Percentiles rank a stretch among this genome's conserved stretches.
These are phyloP conservation scores for Cyanoliseus patagonus DNA, from an alignment of 2,113 vertebrate genomes.

Conservation along the genomic window DNA sequence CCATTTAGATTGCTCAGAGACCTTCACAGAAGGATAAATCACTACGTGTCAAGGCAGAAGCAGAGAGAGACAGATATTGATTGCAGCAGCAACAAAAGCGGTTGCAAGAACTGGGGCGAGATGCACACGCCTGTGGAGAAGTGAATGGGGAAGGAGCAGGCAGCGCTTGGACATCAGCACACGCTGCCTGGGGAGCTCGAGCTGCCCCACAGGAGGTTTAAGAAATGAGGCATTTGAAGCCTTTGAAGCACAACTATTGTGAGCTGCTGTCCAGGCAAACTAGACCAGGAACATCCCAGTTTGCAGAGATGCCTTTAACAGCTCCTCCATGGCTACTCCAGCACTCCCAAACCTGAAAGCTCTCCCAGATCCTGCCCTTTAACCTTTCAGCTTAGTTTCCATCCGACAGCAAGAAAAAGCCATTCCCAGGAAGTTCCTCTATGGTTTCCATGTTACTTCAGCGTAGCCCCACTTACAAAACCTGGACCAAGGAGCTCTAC, in stretches of 20 bases:
- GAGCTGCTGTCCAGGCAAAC: not conserved
- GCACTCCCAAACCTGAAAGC: not conserved
- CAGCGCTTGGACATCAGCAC: rapidly evolving
- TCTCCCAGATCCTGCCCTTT: not conserved
- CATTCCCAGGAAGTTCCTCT: not conserved
- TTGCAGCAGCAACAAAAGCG: not conserved
- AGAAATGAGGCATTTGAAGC: rapidly evolving
- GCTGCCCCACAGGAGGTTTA: rapidly evolving
- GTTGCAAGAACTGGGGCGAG: rapidly evolving
- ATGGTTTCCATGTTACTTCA: not conserved
- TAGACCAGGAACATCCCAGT: not conserved
- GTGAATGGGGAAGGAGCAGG: not conserved
- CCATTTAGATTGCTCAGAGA: conserved; percentile 7
- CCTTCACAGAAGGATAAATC: not conserved
- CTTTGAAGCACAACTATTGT: not conserved
- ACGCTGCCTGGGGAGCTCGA: rapidly evolving
- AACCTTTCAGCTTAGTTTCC: not conserved
- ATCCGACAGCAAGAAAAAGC: not conserved
- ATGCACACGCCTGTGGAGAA: not conserved
- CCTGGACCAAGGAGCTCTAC: not conserved
- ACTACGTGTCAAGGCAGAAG: not conserved
- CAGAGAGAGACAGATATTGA: not conserved
- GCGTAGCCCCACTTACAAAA: not conserved
- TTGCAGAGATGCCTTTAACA: not conserved
- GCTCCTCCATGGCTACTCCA: not conserved